phyloP scores from a whole-genome alignment of 2,797 vertebrate genomes.

The Gouania willdenowi region DNA sequence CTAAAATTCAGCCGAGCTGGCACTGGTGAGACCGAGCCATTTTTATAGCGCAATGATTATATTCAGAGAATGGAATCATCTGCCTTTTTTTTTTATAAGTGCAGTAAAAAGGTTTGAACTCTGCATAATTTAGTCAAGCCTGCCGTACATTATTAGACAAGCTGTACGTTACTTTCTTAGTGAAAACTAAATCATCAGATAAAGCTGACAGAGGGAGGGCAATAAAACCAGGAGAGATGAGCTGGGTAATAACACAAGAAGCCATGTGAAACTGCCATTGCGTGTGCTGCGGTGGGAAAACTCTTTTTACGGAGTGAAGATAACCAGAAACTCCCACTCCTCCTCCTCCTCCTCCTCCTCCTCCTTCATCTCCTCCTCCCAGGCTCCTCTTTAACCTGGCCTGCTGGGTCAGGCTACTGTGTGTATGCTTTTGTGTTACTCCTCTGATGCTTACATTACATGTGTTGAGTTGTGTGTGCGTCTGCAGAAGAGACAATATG shows the following conservation, averaged over 20 bases:
- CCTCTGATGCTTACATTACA: slow-evolving; percentile 16
- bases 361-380: slow-evolving; percentile 31
- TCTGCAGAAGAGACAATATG: too few species aligned
- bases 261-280: slow-evolving; percentile 9
- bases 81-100: too few species aligned
- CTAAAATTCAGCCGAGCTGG: too few species aligned
- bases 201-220: slow-evolving; percentile 17
- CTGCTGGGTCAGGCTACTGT: slow-evolving; percentile 51
- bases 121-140: too few species aligned
- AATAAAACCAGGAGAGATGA: slow-evolving; percentile 7
- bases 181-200: slow-evolving; percentile 26
- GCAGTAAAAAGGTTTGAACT: too few species aligned
- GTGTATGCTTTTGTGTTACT: slow-evolving; percentile 17
- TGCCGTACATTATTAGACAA: too few species aligned
- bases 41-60: too few species aligned
- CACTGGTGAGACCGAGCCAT: too few species aligned
- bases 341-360: slow-evolving; percentile 24
- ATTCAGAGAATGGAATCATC: too few species aligned
- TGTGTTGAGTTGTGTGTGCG: slow-evolving; percentile 36
- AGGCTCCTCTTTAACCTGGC: slow-evolving; percentile 49
- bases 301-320: slow-evolving; percentile 46
- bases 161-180: slow-evolving; percentile 25
- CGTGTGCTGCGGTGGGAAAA: slow-evolving; percentile 57
- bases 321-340: slow-evolving; percentile 64
- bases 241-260: slow-evolving; percentile 19